Evolutionary conservation across 2,113 vertebrate genomes (phyloP), one percentile per base, ranked within the genome.

Genomic region (Pycnonotus jocosus): DNA sequence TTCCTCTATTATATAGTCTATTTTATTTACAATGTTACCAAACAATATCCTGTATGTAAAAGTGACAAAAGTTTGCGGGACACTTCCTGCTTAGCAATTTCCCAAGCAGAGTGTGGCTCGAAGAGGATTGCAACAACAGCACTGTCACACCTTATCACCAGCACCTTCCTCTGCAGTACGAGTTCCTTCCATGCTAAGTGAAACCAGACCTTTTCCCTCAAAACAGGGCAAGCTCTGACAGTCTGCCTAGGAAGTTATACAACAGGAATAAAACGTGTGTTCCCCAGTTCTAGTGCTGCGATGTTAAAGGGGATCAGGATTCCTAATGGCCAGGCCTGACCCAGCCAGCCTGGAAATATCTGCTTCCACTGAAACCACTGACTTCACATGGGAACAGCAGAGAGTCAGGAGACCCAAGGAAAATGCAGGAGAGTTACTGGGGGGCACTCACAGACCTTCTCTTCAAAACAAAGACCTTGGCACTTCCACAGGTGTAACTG

Each of bases 11-110:
- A 98, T 95, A 97, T 94, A 97, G 92, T 94, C 96, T 97, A 97
- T 78, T 92, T 96, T 98, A 98, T 98, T 97, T 98, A 98, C 98
- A 98, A 92, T 76, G 79, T 95, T 96, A 96, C 87, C 86, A 95
- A 98, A 96, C 87, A 88, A 96, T 95, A 81, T 91, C 93, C 89
- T 76, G 42, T 76, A 95, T 92, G 86, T 79, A 88, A 96, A 93
- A 95, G 64, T 76, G 76, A 73, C 86, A 81, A 68, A 22, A 58
- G 47, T 31, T 58, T 31, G 69, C 0, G 42, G 79, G 69, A 68
- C 58, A 33, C 58, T 72, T 96, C 86, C 86, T 78, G 68, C 90
- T 79, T 83, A 79, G 37, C 64, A 66, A 88, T 80, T 92, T 95
- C 71, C 91, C 58, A 85, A 71, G 85, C 1, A 3, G 80, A 96